These are phyloP conservation scores for Palloptera scutellata DNA, from an alignment of 2,888 invertebrate genomes.

Conservation along the genomic window DNA sequence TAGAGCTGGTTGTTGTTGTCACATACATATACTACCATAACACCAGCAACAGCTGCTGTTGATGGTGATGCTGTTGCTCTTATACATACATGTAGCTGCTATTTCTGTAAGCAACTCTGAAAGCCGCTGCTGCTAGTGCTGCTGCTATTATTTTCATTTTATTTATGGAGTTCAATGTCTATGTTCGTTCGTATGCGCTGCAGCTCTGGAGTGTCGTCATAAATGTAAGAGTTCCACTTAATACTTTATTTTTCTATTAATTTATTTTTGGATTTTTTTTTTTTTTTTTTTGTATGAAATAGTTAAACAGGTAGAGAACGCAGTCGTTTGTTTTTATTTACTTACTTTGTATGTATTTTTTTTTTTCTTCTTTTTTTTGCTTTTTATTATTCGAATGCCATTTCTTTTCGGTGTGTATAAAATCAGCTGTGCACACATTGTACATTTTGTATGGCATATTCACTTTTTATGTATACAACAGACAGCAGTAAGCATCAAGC, in stretches of 20 bases:
- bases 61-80: background rate
- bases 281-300: constrained; percentile 5
- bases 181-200: background rate
- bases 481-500: background rate
- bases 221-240: constrained; percentile 29
- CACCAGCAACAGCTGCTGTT: constrained; percentile 8
- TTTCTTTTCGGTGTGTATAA: background rate
- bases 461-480: too few relatives aligned
- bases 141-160: background rate
- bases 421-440: constrained; percentile 26
- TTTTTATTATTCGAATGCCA: constrained; percentile 1
- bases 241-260: constrained; percentile 8
- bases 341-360: background rate
- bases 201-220: constrained; percentile 13
- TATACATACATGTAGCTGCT: background rate
- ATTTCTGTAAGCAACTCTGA: background rate
- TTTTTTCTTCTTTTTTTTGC: background rate
- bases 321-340: constrained; percentile 11
- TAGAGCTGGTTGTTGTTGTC: background rate
- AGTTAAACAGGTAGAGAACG: background rate
- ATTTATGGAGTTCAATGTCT: constrained; percentile 27
- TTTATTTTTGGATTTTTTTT: constrained; percentile 5
- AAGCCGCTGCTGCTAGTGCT: too few relatives aligned
- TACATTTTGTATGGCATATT: background rate
- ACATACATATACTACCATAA: background rate